Evolutionary conservation across 2,888 invertebrate species (phyloP).

Genomic region (Ariolimax columbianus): DNA sequence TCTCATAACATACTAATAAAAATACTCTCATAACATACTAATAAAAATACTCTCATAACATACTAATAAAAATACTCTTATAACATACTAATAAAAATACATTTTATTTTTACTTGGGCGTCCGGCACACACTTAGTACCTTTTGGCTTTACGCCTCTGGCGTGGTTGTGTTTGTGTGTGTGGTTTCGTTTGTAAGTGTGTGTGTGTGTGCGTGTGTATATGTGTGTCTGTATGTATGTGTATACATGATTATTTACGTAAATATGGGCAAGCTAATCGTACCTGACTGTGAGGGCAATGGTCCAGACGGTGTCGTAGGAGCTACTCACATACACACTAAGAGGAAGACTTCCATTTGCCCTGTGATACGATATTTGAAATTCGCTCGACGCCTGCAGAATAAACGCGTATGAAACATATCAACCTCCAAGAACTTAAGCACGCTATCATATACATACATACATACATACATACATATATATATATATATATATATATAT

Average conservation of each 20-base stretch:
- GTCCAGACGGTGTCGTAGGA: conserved; percentile 95
- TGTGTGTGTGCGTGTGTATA: no score
- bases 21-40: no score
- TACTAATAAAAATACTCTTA: no score
- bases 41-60: no score
- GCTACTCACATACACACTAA: conserved; percentile 85
- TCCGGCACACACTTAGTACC: no score
- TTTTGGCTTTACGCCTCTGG: no score
- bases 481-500: conserved; percentile 32
- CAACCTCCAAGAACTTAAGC: neutral
- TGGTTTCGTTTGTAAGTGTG: no score
- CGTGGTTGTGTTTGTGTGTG: no score
- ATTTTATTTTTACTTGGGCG: no score
- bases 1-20: no score
- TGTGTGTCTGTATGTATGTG: no score
- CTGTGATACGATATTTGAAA: conserved; percentile 83
- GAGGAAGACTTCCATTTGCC: conserved; percentile 68
- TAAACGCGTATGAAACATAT: neutral
- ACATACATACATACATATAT: conserved; percentile 37
- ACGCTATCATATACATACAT: conserved; percentile 6
- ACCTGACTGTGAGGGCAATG: conserved; percentile 87
- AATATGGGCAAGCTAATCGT: neutral
- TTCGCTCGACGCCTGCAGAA: conserved; percentile 83
- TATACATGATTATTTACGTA: neutral
- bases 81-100: no score